Evolutionary conservation across 1,140 invertebrate species (phyloP).

Genomic region (Cydia pomonella): DNA sequence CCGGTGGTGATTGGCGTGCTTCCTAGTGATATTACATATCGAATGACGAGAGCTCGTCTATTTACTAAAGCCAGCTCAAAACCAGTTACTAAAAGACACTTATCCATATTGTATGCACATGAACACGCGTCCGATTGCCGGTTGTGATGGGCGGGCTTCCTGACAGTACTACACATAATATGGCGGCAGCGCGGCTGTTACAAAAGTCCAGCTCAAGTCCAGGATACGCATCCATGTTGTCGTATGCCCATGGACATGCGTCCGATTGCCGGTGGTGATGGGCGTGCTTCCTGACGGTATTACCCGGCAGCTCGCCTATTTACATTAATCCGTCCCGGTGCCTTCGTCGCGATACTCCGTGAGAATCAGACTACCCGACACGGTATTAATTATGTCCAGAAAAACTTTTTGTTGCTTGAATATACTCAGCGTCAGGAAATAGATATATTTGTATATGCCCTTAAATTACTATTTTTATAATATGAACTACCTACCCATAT

Average conservation of each 20-base stretch:
- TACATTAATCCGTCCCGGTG: slow-evolving; percentile 64
- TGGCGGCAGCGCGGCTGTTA: slow-evolving; percentile 45
- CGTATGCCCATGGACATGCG: background rate
- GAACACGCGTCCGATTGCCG: background rate
- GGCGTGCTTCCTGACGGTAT: slow-evolving; percentile 22
- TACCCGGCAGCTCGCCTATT: slow-evolving; percentile 55
- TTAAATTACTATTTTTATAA: too few species aligned
- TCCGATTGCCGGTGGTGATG: slow-evolving; percentile 10
- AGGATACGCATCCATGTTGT: background rate
- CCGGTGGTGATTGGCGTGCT: too few species aligned
- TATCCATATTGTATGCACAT: background rate
- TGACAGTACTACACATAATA: slow-evolving; percentile 7
- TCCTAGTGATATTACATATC: too few species aligned
- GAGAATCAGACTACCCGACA: slow-evolving; percentile 38
- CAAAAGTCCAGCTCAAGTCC: slow-evolving; percentile 55
- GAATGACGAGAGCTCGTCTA: too few species aligned
- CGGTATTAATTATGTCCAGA: background rate
- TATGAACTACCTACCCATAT: too few species aligned
- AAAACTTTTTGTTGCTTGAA: background rate
- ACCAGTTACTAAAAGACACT: too few species aligned
- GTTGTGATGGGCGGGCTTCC: slow-evolving; percentile 23
- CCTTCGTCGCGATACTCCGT: slow-evolving; percentile 37
- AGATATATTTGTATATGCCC: background rate
- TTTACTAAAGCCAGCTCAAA: too few species aligned
- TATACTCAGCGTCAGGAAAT: background rate